These are phyloP conservation scores for Silvanus unidentatus DNA, from an alignment of 2,888 invertebrate genomes.

Conservation along the genomic window DNA sequence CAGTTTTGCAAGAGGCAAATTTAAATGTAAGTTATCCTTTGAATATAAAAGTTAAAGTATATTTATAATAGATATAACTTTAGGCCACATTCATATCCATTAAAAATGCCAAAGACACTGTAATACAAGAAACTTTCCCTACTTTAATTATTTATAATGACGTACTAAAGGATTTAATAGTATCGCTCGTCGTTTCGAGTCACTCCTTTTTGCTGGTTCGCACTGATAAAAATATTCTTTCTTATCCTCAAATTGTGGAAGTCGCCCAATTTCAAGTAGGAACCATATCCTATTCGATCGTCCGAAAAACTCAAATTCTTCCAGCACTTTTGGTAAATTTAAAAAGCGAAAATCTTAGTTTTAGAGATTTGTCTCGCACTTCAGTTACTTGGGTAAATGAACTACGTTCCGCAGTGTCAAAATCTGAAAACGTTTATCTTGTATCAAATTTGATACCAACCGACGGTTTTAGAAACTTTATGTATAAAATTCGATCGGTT, in stretches of 20 bases:
- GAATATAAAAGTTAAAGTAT: constrained; percentile 35
- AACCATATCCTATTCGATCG: constrained; percentile 32
- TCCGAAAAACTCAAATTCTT: constrained; percentile 30
- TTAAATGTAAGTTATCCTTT: too few species aligned
- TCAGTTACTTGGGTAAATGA: constrained; percentile 30
- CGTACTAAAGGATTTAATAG: constrained; percentile 30
- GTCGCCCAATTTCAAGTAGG: constrained; percentile 32
- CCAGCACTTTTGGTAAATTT: background rate
- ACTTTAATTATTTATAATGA: constrained; percentile 35
- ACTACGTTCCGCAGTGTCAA: constrained; percentile 21
- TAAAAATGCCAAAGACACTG: constrained; percentile 32
- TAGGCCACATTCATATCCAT: constrained; percentile 36
- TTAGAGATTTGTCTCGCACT: constrained; percentile 27
- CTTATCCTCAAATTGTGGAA: constrained; percentile 26
- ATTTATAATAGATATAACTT: constrained; percentile 15
- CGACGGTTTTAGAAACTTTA: constrained; percentile 40
- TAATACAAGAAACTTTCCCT: constrained; percentile 36
- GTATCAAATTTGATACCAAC: constrained; percentile 34
- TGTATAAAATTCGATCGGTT: constrained; percentile 27
- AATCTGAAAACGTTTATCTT: constrained; percentile 27
- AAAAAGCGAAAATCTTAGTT: constrained; percentile 21
- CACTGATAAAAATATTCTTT: constrained; percentile 25
- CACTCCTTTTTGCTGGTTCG: constrained; percentile 35
- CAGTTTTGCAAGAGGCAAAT: too few species aligned
- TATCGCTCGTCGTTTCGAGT: constrained; percentile 31